Evolutionary conservation across 2,113 vertebrate genomes (phyloP).

Genomic region (Lucifuga dentata): DNA sequence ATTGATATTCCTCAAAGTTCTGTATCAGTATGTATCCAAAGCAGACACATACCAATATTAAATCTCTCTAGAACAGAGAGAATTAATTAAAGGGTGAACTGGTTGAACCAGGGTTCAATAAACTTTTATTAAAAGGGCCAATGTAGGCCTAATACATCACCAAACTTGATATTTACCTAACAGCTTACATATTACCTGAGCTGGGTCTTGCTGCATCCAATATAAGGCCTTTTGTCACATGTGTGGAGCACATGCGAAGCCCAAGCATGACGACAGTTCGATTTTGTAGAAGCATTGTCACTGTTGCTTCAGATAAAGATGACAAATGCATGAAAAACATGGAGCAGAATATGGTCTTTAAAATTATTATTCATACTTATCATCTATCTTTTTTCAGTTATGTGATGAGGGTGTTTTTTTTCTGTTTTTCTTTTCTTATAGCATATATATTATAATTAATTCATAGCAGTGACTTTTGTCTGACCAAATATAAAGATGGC

Average conservation of each 20-base stretch:
- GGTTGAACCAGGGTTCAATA: background rate
- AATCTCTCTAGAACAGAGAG: background rate
- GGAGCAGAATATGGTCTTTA: background rate
- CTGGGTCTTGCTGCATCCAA: conserved; percentile 45
- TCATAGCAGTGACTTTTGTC: too few relatives aligned
- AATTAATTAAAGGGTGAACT: too few relatives aligned
- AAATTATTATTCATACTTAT: too few relatives aligned
- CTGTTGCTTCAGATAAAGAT: conserved; percentile 3
- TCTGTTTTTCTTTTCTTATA: too few relatives aligned
- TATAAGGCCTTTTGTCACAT: conserved; percentile 41
- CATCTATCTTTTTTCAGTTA: too few relatives aligned
- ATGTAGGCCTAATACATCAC: background rate
- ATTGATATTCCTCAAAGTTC: too few relatives aligned
- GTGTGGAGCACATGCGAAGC: conserved; percentile 61
- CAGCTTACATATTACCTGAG: too few relatives aligned
- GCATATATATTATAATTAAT: too few relatives aligned
- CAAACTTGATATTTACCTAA: background rate
- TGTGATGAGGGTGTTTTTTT: too few relatives aligned
- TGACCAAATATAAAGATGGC: too few relatives aligned
- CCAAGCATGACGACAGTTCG: conserved; percentile 55
- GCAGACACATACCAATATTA: background rate
- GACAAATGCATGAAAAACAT: background rate
- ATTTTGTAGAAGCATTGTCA: conserved; percentile 71
- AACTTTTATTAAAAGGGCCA: too few relatives aligned
- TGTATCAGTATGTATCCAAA: background rate